Evolutionary conservation across 1,140 invertebrate species (phyloP).

Genomic region (Eupeodes corollae): DNA sequence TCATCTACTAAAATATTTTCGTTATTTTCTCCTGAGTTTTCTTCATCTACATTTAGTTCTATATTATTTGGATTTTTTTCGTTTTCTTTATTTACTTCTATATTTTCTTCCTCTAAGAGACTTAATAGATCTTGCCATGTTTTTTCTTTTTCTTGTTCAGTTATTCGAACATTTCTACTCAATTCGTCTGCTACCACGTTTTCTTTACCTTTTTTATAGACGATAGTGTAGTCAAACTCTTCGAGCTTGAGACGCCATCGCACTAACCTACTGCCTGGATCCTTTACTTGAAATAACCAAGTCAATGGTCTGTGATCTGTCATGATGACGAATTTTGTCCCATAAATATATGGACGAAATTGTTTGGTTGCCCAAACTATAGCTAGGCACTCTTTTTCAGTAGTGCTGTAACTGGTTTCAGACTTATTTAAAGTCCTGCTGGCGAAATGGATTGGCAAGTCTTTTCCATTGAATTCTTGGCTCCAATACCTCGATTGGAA

Average conservation of each 20-base stretch:
- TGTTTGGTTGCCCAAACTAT: conserved; percentile 39
- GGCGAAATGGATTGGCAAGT: conserved; percentile 26
- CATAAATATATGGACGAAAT: conserved; percentile 39
- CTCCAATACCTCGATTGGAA: conserved; percentile 24
- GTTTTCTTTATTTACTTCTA: too few species aligned
- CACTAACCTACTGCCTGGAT: conserved; percentile 35
- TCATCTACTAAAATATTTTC: too few species aligned
- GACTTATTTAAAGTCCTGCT: conserved; percentile 30
- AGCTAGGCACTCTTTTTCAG: conserved; percentile 41
- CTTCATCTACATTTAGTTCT: too few species aligned
- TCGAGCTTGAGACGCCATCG: conserved; percentile 40
- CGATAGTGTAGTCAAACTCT: conserved; percentile 36
- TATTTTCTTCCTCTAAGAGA: too few species aligned
- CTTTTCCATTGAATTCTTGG: conserved; percentile 11
- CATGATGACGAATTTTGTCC: conserved; percentile 36
- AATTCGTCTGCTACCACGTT: conserved; percentile 27
- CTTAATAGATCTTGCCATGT: too few species aligned
- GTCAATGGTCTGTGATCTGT: conserved; percentile 41
- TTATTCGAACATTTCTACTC: too few species aligned
- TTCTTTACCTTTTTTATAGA: conserved; percentile 29
- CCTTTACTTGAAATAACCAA: conserved; percentile 37
- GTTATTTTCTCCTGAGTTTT: too few species aligned
- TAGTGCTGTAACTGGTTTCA: conserved; percentile 34
- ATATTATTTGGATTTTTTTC: too few species aligned
- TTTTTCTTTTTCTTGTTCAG: too few species aligned